phyloP scores from a whole-genome alignment of 2,888 invertebrate species.

The Lutraria lutraria region DNA sequence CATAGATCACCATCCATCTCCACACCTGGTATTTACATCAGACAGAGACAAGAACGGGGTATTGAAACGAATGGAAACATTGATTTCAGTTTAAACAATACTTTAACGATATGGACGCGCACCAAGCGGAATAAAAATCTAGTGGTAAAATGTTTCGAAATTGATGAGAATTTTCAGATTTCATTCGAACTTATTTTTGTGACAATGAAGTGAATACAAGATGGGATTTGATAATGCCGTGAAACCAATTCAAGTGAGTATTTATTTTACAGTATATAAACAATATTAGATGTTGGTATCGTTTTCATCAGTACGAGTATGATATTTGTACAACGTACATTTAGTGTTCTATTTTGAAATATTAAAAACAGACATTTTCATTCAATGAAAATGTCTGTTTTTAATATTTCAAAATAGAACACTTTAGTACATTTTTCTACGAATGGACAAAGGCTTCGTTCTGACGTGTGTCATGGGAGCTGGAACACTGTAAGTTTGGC shows the following conservation, averaged over 20 bases:
- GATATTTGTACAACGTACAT: too few relatives aligned
- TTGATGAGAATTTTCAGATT: background rate
- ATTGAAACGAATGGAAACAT: background rate
- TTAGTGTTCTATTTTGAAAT: too few relatives aligned
- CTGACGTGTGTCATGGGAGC: too few relatives aligned
- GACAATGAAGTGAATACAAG: background rate
- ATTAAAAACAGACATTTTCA: too few relatives aligned
- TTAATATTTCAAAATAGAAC: too few relatives aligned
- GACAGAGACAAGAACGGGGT: background rate
- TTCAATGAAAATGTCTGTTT: too few relatives aligned
- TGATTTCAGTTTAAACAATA: background rate
- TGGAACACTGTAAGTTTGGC: too few relatives aligned
- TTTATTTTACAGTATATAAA: background rate
- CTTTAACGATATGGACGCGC: background rate
- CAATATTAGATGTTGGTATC: too few relatives aligned
- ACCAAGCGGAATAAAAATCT: background rate
- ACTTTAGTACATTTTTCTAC: too few relatives aligned
- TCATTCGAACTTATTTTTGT: background rate
- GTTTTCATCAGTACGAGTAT: too few relatives aligned
- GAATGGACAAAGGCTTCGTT: too few relatives aligned
- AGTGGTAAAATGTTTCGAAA: background rate
- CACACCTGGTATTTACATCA: constrained; percentile 5
- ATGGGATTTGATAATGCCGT: constrained; percentile 40
- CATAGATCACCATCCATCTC: background rate
- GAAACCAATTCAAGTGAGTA: constrained; percentile 23